Conservation (phyloP, 2,888 invertebrate species). For the Agrilus mali region DNA sequence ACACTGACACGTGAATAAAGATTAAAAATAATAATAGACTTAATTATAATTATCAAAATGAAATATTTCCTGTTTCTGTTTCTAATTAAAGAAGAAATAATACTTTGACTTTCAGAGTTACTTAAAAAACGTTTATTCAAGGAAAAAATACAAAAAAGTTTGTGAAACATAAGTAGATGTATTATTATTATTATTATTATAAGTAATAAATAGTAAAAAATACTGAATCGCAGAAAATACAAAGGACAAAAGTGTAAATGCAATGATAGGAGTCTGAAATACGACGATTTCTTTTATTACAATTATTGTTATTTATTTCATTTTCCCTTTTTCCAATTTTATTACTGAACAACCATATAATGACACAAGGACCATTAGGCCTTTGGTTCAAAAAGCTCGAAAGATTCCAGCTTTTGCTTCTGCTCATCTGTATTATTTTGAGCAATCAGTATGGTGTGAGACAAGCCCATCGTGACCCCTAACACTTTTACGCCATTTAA, state of each 20-base stretch:
- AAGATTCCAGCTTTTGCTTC: constrained; percentile 43
- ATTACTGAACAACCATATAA: neutral
- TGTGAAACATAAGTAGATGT: too few relatives aligned
- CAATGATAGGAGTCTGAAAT: neutral
- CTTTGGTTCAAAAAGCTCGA: constrained; percentile 38
- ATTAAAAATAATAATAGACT: neutral
- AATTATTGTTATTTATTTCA: too few relatives aligned
- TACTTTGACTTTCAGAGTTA: too few relatives aligned
- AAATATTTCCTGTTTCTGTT: too few relatives aligned
- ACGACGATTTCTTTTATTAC: too few relatives aligned
- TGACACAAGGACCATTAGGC: neutral
- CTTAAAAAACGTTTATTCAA: too few relatives aligned
- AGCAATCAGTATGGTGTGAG: constrained; percentile 66
- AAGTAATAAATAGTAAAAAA: constrained; percentile 1
- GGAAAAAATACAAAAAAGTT: too few relatives aligned
- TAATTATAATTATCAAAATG: neutral
- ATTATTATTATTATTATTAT: neutral
- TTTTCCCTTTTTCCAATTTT: too few relatives aligned
- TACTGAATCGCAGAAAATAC: neutral
- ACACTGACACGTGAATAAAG: too few relatives aligned
- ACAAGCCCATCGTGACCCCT: constrained; percentile 71
- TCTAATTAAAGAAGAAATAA: too few relatives aligned
- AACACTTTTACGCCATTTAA: constrained; percentile 65
- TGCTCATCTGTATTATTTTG: constrained; percentile 52
- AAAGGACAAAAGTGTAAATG: neutral